Evolutionary conservation across 2,888 invertebrate species (phyloP), one percentile per base, ranked within the genome.

Genomic region (Blera fallax): DNA sequence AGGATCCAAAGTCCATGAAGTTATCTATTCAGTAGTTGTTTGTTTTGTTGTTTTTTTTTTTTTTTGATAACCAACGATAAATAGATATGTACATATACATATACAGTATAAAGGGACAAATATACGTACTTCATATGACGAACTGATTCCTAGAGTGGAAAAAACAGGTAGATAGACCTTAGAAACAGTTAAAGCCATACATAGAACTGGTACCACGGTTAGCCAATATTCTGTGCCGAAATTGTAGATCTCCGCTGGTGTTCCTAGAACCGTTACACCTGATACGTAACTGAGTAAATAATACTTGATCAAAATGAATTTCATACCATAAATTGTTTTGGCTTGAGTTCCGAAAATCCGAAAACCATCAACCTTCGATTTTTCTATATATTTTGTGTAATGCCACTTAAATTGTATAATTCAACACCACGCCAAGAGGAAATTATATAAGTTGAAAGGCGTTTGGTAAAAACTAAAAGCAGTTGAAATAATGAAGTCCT

Each of bases 221-320:
- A 96, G 92, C 95, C 95, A 95, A 91, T 97, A 97, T 90, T 96
- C 96, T 0, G 96, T 95, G 29, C 97, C 97, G 90, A 95, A 97
- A 92, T 96, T 95, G 92, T 97, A 97, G 90, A 97, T 95, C 93
- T 97, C 97, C 0, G 97, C 95, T 6, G 97, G 97, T 3, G 96
- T 97, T 32, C 97, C 97, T 88, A 97, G 93, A 87, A 97, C 95
- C 65, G 97, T 97, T 62, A 97, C 96, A 65, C 97, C 97, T 11
- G 97, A 97, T 89, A 97, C 95, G 90, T 97, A 97, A 90, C 97
- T 97, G 91, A 65, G 77, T 69, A 87, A 88, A 88, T 83, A 84
- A 87, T 80, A 45, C 11, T 34, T 52, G 45, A 60, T 45, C 24
- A 70, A 21, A 72, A 58, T 6, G 7, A 65, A 43, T n/a, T 29